Conservation (phyloP, 2,113 vertebrate species). For the Cygnus buccinator region DNA sequence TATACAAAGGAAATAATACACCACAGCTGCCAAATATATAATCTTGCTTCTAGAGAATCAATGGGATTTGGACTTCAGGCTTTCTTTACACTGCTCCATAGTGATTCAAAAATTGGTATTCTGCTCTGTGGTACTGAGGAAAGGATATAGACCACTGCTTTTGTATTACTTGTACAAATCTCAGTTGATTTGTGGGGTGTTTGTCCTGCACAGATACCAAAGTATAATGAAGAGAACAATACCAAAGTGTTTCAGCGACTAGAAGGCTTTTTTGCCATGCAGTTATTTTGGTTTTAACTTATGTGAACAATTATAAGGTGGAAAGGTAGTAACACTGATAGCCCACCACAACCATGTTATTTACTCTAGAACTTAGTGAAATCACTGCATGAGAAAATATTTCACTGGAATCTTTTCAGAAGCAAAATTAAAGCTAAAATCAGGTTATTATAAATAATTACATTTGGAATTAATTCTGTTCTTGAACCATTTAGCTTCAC, state of each 20-base stretch:
- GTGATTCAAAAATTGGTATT: background rate
- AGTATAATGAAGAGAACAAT: accelerated
- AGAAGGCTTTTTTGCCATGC: background rate
- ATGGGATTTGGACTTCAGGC: background rate
- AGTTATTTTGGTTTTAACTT: background rate
- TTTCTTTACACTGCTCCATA: background rate
- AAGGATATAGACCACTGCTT: background rate
- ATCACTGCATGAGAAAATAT: background rate
- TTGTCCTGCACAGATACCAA: background rate
- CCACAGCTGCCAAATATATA: background rate
- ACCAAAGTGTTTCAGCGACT: background rate
- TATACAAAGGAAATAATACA: background rate
- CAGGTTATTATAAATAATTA: background rate
- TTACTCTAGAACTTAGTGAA: background rate
- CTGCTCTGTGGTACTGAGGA: background rate
- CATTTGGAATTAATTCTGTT: constrained; percentile 11
- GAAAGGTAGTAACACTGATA: background rate
- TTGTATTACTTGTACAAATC: background rate
- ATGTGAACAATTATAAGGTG: accelerated
- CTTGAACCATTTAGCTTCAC: background rate
- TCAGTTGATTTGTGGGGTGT: background rate
- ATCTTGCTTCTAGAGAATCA: background rate
- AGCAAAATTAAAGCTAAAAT: background rate
- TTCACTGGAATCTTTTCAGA: background rate
- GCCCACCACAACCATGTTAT: background rate